Conservation (phyloP, 2,113 vertebrate species). For the Spea bombifrons region DNA sequence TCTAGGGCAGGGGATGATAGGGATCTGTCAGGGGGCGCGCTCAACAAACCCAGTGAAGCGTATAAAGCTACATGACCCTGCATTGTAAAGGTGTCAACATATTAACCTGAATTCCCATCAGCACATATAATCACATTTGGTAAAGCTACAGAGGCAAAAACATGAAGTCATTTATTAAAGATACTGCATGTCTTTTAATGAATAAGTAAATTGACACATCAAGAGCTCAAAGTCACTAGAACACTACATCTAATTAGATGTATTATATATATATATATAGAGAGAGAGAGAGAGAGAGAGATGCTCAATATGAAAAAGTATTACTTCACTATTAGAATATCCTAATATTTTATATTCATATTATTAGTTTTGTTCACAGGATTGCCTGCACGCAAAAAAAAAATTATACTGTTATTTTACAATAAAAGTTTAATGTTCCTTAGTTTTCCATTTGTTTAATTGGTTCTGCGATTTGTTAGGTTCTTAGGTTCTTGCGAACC, state of each 20-base stretch:
- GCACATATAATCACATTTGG: slow-evolving; percentile 77
- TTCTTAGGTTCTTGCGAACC: not conserved
- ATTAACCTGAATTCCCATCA: slow-evolving; percentile 99
- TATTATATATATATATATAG: too few species aligned
- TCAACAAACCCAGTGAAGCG: slow-evolving; percentile 82
- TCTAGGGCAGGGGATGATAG: slow-evolving; percentile 91
- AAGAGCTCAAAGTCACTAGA: slow-evolving; percentile 70
- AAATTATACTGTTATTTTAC: too few species aligned
- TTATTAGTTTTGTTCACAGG: too few species aligned
- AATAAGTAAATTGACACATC: slow-evolving; percentile 71
- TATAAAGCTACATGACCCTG: slow-evolving; percentile 89
- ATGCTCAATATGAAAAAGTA: too few species aligned
- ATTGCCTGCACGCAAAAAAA: too few species aligned
- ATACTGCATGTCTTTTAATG: slow-evolving; percentile 79
- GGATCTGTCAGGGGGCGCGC: slow-evolving; percentile 91
- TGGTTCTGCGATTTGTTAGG: not conserved
- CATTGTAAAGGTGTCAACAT: slow-evolving; percentile 98
- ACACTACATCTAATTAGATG: slow-evolving; percentile 67
- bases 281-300: too few species aligned
- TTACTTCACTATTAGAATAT: too few species aligned
- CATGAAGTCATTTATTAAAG: slow-evolving; percentile 77
- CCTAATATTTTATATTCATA: too few species aligned
- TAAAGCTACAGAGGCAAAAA: slow-evolving; percentile 67
- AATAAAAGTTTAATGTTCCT: too few species aligned
- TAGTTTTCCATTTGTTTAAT: not conserved